Conservation (phyloP, 2,888 invertebrate genomes). For the Arge pagana region DNA sequence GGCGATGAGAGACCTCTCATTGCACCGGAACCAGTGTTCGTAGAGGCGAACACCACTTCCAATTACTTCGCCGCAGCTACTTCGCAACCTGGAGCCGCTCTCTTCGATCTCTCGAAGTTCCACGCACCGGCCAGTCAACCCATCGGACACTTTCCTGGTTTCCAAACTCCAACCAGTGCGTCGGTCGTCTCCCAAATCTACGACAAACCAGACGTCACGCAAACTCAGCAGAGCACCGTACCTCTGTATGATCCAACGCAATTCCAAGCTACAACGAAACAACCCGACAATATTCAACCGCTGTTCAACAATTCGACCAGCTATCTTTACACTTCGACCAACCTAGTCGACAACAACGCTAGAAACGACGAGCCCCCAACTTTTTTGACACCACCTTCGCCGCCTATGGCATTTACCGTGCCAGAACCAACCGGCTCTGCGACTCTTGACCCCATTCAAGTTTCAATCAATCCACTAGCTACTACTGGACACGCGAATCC, state of each 20-base stretch:
- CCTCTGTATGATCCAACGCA: too few species aligned
- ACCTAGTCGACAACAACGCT: not conserved
- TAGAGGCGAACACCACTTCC: not conserved
- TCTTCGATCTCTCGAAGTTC: slow-evolving; percentile 44
- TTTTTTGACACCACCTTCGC: slow-evolving; percentile 22
- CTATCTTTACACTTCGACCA: not conserved
- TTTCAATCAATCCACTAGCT: slow-evolving; percentile 42
- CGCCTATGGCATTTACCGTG: slow-evolving; percentile 35
- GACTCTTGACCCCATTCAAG: slow-evolving; percentile 50
- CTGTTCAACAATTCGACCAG: not conserved
- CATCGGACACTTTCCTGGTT: too few species aligned
- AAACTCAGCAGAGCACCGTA: too few species aligned
- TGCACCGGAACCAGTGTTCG: not conserved
- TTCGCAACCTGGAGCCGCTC: too few species aligned
- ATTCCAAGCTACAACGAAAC: too few species aligned
- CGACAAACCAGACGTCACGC: too few species aligned
- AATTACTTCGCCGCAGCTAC: slow-evolving; percentile 2
- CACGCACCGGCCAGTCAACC: not conserved
- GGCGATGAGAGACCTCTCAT: too few species aligned
- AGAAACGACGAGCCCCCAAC: not conserved
- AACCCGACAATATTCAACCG: too few species aligned
- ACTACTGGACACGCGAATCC: slow-evolving; percentile 1
- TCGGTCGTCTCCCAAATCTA: too few species aligned
- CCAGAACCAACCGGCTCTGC: slow-evolving; percentile 51
- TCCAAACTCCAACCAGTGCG: too few species aligned